Evolutionary conservation across 2,888 invertebrate genomes (phyloP).

Genomic region (Eupithecia centaureata): DNA sequence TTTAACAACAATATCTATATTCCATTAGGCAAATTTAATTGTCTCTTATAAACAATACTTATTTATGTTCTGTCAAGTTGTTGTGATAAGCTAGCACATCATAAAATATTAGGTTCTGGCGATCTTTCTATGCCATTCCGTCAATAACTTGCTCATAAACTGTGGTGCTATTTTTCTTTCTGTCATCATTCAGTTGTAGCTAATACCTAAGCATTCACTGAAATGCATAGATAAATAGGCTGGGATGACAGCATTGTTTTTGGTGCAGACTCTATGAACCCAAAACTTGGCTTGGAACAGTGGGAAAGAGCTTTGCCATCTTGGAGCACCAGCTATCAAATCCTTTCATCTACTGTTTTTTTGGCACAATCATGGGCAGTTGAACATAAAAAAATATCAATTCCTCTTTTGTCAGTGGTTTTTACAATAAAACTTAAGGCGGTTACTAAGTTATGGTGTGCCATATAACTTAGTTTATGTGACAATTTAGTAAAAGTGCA

Average conservation of each 20-base stretch:
- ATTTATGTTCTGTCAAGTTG: constrained; percentile 46
- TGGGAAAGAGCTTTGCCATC: too few species aligned
- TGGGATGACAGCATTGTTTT: not conserved
- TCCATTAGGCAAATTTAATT: constrained; percentile 74
- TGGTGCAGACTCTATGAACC: not conserved
- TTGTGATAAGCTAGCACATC: constrained; percentile 14
- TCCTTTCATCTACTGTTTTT: not conserved
- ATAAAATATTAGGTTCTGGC: constrained; percentile 22
- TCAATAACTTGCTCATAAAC: not conserved
- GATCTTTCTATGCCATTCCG: constrained; percentile 18
- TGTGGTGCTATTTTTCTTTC: too few species aligned
- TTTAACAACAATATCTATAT: constrained; percentile 79
- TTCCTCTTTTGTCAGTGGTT: not conserved
- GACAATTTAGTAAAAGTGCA: not conserved
- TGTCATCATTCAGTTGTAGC: not conserved
- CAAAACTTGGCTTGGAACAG: not conserved
- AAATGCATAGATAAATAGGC: not conserved
- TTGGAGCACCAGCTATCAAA: not conserved
- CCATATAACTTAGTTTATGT: too few species aligned
- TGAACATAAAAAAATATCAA: not conserved
- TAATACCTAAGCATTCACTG: not conserved
- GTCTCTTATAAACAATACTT: constrained; percentile 67
- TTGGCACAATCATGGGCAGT: not conserved
- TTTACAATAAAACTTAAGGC: too few species aligned
- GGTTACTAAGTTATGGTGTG: too few species aligned